A percentile compares a stretch with the other conserved stretches of the same genome.
Evolutionary conservation across 2,888 invertebrate genomes (phyloP).

Genomic region (Drosophila siamana): DNA sequence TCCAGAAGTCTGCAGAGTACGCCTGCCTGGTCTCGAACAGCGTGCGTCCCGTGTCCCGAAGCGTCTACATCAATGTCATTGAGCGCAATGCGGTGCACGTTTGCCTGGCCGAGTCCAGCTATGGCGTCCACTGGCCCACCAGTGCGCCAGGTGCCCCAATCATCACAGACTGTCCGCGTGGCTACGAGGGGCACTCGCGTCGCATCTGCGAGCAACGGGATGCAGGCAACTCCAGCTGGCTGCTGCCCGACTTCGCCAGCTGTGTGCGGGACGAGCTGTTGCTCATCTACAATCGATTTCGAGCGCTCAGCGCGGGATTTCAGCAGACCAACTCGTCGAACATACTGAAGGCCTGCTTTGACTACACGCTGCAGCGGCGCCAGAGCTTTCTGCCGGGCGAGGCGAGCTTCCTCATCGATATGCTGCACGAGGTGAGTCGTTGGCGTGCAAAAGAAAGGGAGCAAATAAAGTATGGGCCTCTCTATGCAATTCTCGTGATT

Average conservation of each 20-base stretch:
- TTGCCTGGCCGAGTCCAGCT: conserved; percentile 87
- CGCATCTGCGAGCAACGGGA: conserved; percentile 88
- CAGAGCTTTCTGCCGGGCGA: conserved; percentile 85
- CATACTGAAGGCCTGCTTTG: conserved; percentile 84
- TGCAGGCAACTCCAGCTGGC: conserved; percentile 90
- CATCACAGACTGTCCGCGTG: conserved; percentile 88
- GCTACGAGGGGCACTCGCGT: conserved; percentile 86
- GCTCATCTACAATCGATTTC: conserved; percentile 87
- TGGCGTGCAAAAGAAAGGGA: no score
- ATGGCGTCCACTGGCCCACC: conserved; percentile 88
- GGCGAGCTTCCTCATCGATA: conserved; percentile 84
- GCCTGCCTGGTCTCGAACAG: conserved; percentile 90
- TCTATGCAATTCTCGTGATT: conserved; percentile 26
- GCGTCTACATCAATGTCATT: conserved; percentile 89
- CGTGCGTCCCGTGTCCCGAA: conserved; percentile 87
- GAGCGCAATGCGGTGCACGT: conserved; percentile 87
- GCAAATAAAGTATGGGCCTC: conserved; percentile 6
- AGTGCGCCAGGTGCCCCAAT: conserved; percentile 91
- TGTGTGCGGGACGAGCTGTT: conserved; percentile 89
- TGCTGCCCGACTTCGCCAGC: conserved; percentile 90
- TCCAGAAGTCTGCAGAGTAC: conserved; percentile 92
- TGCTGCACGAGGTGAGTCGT: conserved; percentile 85
- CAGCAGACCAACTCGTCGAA: conserved; percentile 85
- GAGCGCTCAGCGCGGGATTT: conserved; percentile 84
- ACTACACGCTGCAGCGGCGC: conserved; percentile 82